Base-by-base conservation (phyloP, 2,797 vertebrate genomes). In the Hapalemur alaotrensis region DNA sequence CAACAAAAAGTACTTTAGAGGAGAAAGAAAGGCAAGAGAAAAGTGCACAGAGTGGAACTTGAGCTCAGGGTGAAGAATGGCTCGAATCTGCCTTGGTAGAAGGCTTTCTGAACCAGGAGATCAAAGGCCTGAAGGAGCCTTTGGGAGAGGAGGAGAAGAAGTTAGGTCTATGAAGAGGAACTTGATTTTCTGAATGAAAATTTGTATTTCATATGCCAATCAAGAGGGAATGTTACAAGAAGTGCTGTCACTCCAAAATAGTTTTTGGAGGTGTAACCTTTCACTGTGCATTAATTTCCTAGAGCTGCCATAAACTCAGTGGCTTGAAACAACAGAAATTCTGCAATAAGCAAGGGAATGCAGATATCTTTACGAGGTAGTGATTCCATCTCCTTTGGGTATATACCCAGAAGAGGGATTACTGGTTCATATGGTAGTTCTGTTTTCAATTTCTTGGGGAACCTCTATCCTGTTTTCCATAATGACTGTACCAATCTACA, bases 101-200 rank as follows among this genome's bases (percentile, higher is more conserved):
- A 94, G 41, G 67, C 38, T 79, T 41, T 32, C 43, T 20, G 30
- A 57, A 48, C n/a, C n/a, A 52, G 30, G 30, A 85, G 7, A 43
- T 30, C 65, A 82, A 85, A 79, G 69, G 9, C n/a, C 20, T 30
- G 15, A 59, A 65, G 25, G 30, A 73, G n/a, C 30, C 30, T 32
- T 63, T 63, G 61, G 30, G 61, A 63, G 30, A 63, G 30, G 59
- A 63, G 61, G 61, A 63, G 30, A 32, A 63, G 30, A 32, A 63
- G 15, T 25, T 43, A 30, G 46, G 12, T 85, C 80, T 88, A 76
- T 65, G 59, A 79, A 87, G 61, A 48, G 4, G 54, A 91, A 69
- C 5, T 89, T 67, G 48, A 69, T 14, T 80, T 97, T 78, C 54
- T 93, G 43, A 67, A 54, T 81, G 73, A 95, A 79, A 57, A 92